Base-by-base conservation (phyloP, 2,797 vertebrate genomes). In the Cetoscarus ocellatus region DNA sequence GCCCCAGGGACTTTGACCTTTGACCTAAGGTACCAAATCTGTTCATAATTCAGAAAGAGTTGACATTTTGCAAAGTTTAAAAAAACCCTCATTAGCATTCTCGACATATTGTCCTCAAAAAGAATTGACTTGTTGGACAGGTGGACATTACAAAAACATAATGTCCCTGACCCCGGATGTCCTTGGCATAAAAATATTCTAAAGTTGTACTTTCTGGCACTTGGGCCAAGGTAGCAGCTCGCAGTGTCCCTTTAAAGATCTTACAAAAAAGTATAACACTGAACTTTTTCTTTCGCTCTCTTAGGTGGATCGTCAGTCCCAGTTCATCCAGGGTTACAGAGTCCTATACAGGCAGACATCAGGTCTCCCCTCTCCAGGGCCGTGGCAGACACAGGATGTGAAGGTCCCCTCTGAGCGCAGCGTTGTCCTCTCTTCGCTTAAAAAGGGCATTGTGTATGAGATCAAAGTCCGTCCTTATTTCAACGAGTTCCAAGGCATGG, bases 401-500 rank as follows among this genome's bases (percentile, higher is more conserved):
- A 99, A 99, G 76, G 92, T 99, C 14, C 95, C 98, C 0, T 96
- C 96, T 0, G 98, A 99, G 77, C 95, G 98, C 50, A 96, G 93
- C 8, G 91, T 97, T 52, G 87, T 98, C 52, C 93, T 99, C 0
- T 86, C 96, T 13, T 92, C 88, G 54, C 93, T 99, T 56, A 99
- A 96, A 89, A 99, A 99, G 83, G 98, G 98, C 0, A 96, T 98
- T 42, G 95, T 96, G 57, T 99, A 99, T 0, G 98, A 99, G 90
- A 96, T 99, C 79, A 99, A 99, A 90, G 97, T 98, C 35, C 96
- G 98, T 2, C 98, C 98, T 0, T 99, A 97, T 77, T 99, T 99
- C 93, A 99, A 99, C 62, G 98, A 99, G 74, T 99, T 99, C 87
- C 98, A 99, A 78, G 98, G 98, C 75, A 98, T 98, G 95, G 98